Conservation (phyloP, 2,113 vertebrate genomes). For the Tachysurus fulvidraco region DNA sequence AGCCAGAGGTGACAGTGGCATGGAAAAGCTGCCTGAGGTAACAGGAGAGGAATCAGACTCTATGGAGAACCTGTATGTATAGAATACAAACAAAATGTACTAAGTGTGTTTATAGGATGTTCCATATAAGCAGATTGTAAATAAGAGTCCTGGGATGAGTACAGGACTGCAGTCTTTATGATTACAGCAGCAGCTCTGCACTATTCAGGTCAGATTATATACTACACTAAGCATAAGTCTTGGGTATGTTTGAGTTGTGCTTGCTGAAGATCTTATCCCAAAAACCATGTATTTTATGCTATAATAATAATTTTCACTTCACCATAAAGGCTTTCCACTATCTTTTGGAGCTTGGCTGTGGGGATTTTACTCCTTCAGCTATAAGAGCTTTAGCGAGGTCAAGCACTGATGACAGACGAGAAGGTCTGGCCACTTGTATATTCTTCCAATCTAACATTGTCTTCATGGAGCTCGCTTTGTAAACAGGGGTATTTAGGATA, state of each 20-base stretch:
- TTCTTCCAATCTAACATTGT: not conserved
- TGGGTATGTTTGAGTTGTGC: not conserved
- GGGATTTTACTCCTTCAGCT: not conserved
- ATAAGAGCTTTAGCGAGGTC: not conserved
- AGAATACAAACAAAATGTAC: not conserved
- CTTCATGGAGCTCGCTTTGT: not conserved
- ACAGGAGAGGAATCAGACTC: not conserved
- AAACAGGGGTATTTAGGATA: not conserved
- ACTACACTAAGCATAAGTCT: not conserved
- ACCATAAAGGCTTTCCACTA: not conserved
- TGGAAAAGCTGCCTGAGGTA: not conserved
- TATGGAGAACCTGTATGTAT: not conserved
- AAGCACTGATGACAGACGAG: not conserved
- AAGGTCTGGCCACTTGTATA: not conserved
- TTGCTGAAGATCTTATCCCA: not conserved
- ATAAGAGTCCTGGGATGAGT: not conserved
- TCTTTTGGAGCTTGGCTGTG: not conserved
- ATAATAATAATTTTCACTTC: not conserved
- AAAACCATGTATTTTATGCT: not conserved
- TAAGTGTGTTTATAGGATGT: not conserved
- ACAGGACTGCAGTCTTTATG: not conserved
- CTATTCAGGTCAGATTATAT: not conserved
- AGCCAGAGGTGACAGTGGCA: not conserved
- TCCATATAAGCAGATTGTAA: not conserved
- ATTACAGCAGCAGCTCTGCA: not conserved